phyloP scores from a whole-genome alignment of 2,888 invertebrate species.

The Mechanitis mazaeus region DNA sequence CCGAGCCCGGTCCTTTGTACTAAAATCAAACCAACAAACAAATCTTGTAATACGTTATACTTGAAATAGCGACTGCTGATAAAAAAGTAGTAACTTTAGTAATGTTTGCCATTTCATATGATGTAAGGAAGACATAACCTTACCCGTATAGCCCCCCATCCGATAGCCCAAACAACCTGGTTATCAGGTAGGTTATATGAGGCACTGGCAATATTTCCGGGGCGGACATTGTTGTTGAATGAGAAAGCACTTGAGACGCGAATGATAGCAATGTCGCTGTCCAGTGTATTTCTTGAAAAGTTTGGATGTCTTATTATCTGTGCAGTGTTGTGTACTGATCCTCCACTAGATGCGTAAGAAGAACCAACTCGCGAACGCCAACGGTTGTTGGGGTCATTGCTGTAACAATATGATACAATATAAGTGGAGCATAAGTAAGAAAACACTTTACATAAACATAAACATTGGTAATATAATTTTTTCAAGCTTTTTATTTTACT shows the following conservation, averaged over 20 bases:
- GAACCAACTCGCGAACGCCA: conserved; percentile 28
- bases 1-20: conserved; percentile 5
- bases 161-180: conserved; percentile 38
- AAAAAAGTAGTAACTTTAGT: too few relatives aligned
- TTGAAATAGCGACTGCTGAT: too few relatives aligned
- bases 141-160: conserved; percentile 36
- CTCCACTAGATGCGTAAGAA: conserved; percentile 45
- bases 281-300: conserved; percentile 38
- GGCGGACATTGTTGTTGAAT: conserved; percentile 29
- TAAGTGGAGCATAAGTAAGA: too few relatives aligned
- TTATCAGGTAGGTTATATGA: conserved; percentile 38
- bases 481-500: conserved; percentile 1
- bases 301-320: conserved; percentile 40
- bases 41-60: too few relatives aligned
- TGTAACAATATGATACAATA: conserved; percentile 14
- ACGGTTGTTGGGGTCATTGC: conserved; percentile 17
- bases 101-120: too few relatives aligned
- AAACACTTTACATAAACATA: too few relatives aligned
- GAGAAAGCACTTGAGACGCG: conserved; percentile 17
- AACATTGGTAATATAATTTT: too few relatives aligned
- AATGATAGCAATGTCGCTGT: conserved; percentile 49
- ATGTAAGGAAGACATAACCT: too few relatives aligned
- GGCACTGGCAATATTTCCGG: conserved; percentile 34
- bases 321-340: conserved; percentile 31
- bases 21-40: conserved; percentile 13